A percentile compares a stretch with the other conserved stretches of the same genome.
phyloP scores from a whole-genome alignment of 2,797 vertebrate genomes.

The Macropus fuliginosus region DNA sequence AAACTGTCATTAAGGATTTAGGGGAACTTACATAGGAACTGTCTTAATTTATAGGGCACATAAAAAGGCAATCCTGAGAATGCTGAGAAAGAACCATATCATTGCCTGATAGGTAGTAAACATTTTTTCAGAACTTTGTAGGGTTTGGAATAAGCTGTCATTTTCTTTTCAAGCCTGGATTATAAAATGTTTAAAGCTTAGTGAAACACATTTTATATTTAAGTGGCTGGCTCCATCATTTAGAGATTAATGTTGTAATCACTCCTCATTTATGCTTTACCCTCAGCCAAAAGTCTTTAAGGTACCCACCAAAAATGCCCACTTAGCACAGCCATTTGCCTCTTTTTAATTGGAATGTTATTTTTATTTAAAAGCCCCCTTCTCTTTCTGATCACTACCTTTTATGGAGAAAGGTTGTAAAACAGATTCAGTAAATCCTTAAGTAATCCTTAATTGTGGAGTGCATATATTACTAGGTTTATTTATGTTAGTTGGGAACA shows the following conservation, averaged over 20 bases:
- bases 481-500: conserved; percentile 60
- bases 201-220: conserved; percentile 51
- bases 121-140: conserved; percentile 30
- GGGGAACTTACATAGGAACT: conserved; percentile 24
- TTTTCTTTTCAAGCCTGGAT: conserved; percentile 43
- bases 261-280: conserved; percentile 63
- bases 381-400: conserved; percentile 50
- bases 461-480: conserved; percentile 43
- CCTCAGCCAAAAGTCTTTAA: conserved; percentile 48
- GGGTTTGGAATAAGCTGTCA: conserved; percentile 26
- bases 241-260: conserved; percentile 72
- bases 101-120: conserved; percentile 54
- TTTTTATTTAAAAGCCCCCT: conserved; percentile 62
- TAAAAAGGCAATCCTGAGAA: conserved; percentile 65
- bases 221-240: conserved; percentile 70
- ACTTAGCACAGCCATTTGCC: conserved; percentile 47
- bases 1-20: conserved; percentile 61
- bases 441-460: conserved; percentile 52
- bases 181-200: conserved; percentile 59
- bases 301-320: conserved; percentile 50
- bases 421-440: conserved; percentile 42
- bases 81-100: conserved; percentile 60
- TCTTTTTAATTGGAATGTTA: conserved; percentile 57
- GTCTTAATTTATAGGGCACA: conserved; percentile 68
- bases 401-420: conserved; percentile 58